A percentile compares a stretch with the other conserved stretches of the same genome.
Conservation (phyloP, 2,888 invertebrate genomes). For the Flexamia atlantica region DNA sequence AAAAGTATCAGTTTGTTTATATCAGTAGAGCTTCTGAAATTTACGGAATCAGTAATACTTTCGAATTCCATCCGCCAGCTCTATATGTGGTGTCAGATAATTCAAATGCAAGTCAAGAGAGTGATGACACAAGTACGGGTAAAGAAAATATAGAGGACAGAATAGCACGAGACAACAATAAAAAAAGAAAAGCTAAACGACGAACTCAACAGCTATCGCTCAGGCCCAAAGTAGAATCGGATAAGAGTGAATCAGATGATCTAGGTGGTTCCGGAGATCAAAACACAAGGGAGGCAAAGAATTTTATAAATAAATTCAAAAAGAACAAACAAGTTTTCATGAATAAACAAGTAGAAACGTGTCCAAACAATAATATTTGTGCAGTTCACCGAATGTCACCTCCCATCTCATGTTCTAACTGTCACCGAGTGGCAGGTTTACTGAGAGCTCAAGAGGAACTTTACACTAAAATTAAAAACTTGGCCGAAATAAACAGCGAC, state of each 20-base stretch:
- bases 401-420: slow-evolving; percentile 26
- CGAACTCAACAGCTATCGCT: neutral
- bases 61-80: neutral
- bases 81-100: neutral
- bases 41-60: slow-evolving; percentile 5
- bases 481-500: slow-evolving; percentile 11
- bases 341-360: neutral
- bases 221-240: neutral
- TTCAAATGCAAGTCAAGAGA: neutral
- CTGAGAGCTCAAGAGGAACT: slow-evolving; percentile 17
- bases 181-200: neutral
- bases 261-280: neutral
- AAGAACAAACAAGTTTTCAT: slow-evolving; percentile 18
- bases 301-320: neutral
- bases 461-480: neutral
- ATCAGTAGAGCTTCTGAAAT: neutral
- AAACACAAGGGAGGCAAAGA: neutral
- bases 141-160: slow-evolving; percentile 16
- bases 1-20: slow-evolving; percentile 10
- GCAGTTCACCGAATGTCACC: neutral
- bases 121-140: neutral
- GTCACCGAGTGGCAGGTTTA: slow-evolving; percentile 4
- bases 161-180: neutral
- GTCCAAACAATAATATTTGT: neutral
- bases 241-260: slow-evolving; percentile 8